These are phyloP conservation scores for Diachasma alloeum DNA, from an alignment of 1,140 invertebrate species.

Conservation along the genomic window DNA sequence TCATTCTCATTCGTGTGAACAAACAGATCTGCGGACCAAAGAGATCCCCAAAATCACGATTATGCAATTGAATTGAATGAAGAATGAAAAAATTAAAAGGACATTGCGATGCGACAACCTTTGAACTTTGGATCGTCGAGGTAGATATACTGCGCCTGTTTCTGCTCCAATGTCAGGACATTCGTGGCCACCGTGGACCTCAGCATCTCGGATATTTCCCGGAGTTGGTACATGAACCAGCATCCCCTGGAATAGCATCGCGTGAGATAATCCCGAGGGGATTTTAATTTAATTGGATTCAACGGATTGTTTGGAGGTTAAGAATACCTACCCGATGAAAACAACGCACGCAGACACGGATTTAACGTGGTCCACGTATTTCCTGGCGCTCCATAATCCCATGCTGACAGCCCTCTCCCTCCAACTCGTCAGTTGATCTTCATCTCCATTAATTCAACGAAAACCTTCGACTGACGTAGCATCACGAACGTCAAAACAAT, in stretches of 20 bases:
- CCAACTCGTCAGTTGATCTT: background rate
- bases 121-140: slow-evolving; percentile 58
- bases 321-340: background rate
- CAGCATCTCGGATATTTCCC: slow-evolving; percentile 48
- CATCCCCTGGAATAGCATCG: slow-evolving; percentile 42
- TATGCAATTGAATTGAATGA: slow-evolving; percentile 13
- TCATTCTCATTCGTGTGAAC: slow-evolving; percentile 45
- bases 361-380: background rate
- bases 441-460: background rate
- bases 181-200: slow-evolving; percentile 49
- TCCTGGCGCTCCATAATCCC: background rate
- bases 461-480: background rate
- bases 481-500: background rate
- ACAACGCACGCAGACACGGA: background rate
- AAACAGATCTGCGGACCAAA: slow-evolving; percentile 47
- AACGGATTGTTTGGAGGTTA: too few relatives aligned
- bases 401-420: background rate
- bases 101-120: slow-evolving; percentile 19
- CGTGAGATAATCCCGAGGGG: background rate
- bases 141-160: slow-evolving; percentile 60
- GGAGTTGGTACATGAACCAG: slow-evolving; percentile 58
- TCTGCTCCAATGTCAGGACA: slow-evolving; percentile 52
- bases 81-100: background rate
- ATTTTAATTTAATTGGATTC: background rate
- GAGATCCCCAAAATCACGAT: slow-evolving; percentile 1